Percentiles rank a stretch among this genome's conserved stretches.
phyloP scores from a whole-genome alignment of 2,888 invertebrate species.

The Rotaria socialis region DNA sequence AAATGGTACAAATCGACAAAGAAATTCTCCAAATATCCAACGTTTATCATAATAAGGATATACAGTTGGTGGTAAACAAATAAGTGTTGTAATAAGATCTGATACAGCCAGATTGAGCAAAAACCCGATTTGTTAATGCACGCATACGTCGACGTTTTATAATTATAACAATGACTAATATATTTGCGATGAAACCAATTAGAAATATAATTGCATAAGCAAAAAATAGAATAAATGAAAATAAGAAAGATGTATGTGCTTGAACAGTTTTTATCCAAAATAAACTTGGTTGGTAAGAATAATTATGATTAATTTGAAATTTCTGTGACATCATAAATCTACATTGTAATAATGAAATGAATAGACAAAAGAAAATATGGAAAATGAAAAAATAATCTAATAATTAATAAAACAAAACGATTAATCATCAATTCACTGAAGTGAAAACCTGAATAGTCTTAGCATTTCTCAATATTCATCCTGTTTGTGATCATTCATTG shows the following conservation, averaged over 20 bases:
- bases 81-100: constrained; percentile 39
- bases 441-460: neutral
- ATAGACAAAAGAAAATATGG: neutral
- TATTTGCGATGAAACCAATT: constrained; percentile 40
- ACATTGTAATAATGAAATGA: neutral
- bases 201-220: constrained; percentile 43
- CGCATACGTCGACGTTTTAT: constrained; percentile 44
- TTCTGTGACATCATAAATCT: neutral
- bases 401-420: no score
- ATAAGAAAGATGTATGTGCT: neutral
- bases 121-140: constrained; percentile 44
- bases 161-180: constrained; percentile 43
- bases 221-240: constrained; percentile 4
- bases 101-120: constrained; percentile 44
- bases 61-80: constrained; percentile 44
- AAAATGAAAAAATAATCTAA: no score
- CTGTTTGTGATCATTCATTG: neutral
- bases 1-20: constrained; percentile 46
- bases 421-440: no score
- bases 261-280: neutral
- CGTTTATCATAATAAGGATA: constrained; percentile 38
- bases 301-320: neutral
- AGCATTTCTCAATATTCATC: neutral
- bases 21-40: constrained; percentile 46
- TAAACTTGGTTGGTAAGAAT: neutral